These are phyloP conservation scores for Galendromus occidentalis DNA, from an alignment of 1,140 invertebrate species.

Conservation along the genomic window DNA sequence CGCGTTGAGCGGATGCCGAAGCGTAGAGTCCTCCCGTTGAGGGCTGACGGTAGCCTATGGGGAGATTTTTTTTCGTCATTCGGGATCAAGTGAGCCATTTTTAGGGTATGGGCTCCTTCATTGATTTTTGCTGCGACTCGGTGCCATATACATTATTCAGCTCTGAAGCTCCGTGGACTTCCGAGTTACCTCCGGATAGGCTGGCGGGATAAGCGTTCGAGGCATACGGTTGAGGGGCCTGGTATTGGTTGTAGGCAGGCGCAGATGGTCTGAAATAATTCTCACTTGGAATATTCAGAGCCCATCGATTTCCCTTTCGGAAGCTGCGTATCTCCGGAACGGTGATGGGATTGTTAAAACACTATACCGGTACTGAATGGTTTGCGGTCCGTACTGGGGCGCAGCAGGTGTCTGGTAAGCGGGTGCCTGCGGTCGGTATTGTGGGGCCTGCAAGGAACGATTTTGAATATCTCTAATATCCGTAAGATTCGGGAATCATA, in stretches of 20 bases:
- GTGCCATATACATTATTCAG: too few relatives aligned
- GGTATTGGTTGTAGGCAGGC: background rate
- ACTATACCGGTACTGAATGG: conserved; percentile 2
- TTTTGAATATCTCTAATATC: background rate
- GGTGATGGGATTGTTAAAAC: background rate
- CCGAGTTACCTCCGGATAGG: background rate
- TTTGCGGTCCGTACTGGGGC: background rate
- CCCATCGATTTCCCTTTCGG: background rate
- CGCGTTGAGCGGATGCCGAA: background rate
- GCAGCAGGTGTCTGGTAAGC: background rate
- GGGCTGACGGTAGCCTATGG: background rate
- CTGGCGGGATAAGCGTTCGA: background rate
- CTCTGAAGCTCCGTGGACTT: too few relatives aligned
- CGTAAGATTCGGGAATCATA: too few relatives aligned
- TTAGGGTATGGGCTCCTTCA: too few relatives aligned
- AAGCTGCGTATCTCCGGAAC: background rate
- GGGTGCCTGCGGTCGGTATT: background rate
- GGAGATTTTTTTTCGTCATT: too few relatives aligned
- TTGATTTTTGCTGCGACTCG: too few relatives aligned
- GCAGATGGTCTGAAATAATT: background rate
- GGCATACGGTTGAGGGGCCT: too few relatives aligned
- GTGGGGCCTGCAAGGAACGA: background rate
- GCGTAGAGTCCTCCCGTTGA: background rate
- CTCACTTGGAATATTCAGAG: background rate
- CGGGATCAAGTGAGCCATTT: too few relatives aligned